Evolutionary conservation across 1,140 invertebrate species (phyloP).

Genomic region (Ceratina calcarata): DNA sequence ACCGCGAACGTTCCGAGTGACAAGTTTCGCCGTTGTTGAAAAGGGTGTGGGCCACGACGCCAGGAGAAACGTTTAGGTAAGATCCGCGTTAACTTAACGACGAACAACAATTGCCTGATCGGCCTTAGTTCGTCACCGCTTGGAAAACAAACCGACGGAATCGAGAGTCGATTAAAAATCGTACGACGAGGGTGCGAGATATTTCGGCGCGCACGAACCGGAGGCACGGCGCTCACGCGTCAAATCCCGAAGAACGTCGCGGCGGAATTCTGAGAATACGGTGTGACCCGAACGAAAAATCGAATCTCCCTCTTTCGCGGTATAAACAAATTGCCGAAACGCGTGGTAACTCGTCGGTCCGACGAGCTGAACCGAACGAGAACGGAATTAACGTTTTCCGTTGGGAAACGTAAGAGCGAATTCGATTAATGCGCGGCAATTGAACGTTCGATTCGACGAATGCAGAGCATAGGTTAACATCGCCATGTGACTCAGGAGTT

Average conservation of each 20-base stretch:
- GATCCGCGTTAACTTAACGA: conserved; percentile 30
- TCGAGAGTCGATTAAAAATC: too few relatives aligned
- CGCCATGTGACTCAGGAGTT: too few relatives aligned
- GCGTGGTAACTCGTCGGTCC: too few relatives aligned
- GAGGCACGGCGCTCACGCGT: conserved; percentile 16
- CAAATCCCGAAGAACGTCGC: conserved; percentile 49
- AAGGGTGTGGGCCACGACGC: conserved; percentile 67
- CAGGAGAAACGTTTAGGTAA: conserved; percentile 63
- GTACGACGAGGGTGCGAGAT: neutral
- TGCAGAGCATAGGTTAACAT: conserved; percentile 30
- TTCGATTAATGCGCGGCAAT: neutral
- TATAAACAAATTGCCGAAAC: conserved; percentile 31
- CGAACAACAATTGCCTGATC: neutral
- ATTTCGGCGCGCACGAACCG: neutral
- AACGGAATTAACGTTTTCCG: too few relatives aligned
- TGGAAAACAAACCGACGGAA: too few relatives aligned
- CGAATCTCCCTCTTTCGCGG: conserved; percentile 33
- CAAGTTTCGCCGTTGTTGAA: conserved; percentile 46
- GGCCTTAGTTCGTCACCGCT: too few relatives aligned
- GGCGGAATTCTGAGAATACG: conserved; percentile 53
- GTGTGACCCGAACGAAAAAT: conserved; percentile 29
- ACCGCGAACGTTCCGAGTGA: conserved; percentile 43
- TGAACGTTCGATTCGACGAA: neutral
- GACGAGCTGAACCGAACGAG: too few relatives aligned
- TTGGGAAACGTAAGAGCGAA: neutral